Evolutionary conservation across 1,140 invertebrate genomes (phyloP).

Genomic region (Lepidurus couesii): DNA sequence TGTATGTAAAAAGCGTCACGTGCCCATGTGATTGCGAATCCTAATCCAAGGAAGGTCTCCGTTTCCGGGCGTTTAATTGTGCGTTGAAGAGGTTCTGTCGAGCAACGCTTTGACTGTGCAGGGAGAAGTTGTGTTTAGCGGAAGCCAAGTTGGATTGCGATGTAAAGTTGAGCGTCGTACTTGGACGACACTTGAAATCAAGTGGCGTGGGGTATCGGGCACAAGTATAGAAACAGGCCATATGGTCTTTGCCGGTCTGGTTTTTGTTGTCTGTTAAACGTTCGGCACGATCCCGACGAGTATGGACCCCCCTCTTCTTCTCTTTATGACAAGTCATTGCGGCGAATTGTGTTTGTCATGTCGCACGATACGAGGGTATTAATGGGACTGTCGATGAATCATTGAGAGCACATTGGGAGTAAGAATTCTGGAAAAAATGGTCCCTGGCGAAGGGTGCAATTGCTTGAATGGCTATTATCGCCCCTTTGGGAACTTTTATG

Average conservation of each 20-base stretch:
- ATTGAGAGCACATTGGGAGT: neutral
- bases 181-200: neutral
- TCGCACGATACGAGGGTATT: neutral
- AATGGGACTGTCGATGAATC: neutral
- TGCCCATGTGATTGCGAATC: neutral
- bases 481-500: constrained; percentile 21
- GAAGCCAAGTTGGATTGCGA: neutral
- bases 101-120: neutral
- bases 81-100: neutral
- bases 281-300: no score
- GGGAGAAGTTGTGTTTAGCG: neutral
- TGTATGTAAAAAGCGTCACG: neutral
- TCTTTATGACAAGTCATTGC: neutral
- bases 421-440: neutral
- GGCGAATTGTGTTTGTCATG: neutral
- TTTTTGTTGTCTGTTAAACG: no score
- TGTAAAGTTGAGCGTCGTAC: neutral
- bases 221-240: neutral
- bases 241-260: neutral
- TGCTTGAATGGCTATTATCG: neutral
- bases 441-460: neutral
- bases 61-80: neutral
- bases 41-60: neutral
- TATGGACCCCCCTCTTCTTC: no score
- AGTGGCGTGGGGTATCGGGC: neutral